Evolutionary conservation across 1,140 invertebrate genomes (phyloP).

Genomic region (Matsumurasca onukii): DNA sequence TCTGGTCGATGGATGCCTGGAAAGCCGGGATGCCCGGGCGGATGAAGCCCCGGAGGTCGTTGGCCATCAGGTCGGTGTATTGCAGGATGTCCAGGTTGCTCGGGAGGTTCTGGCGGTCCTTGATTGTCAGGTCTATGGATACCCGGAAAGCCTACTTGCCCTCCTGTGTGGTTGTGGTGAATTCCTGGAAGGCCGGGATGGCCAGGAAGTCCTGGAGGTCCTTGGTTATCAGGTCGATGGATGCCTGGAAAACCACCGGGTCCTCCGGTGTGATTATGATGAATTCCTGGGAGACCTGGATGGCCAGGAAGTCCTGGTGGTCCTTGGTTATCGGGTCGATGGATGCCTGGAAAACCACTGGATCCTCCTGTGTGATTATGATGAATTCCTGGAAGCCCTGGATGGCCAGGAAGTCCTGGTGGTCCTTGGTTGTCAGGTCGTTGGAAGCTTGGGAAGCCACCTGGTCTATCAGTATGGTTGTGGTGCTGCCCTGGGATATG

Average conservation of each 20-base stretch:
- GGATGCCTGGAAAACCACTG: neutral
- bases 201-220: slow-evolving; percentile 26
- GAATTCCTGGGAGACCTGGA: slow-evolving; percentile 38
- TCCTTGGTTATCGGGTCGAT: neutral
- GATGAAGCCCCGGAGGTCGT: neutral
- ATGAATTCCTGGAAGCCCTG: slow-evolving; percentile 28
- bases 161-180: neutral
- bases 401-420: slow-evolving; percentile 34
- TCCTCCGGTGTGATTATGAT: slow-evolving; percentile 31
- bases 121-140: slow-evolving; percentile 32
- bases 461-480: slow-evolving; percentile 17
- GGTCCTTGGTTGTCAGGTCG: slow-evolving; percentile 33
- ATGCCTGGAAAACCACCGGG: slow-evolving; percentile 32
- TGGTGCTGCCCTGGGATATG: slow-evolving; percentile 28
- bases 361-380: neutral
- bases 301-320: slow-evolving; percentile 29
- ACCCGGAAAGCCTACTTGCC: neutral
- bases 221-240: slow-evolving; percentile 23
- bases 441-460: neutral
- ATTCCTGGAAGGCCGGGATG: slow-evolving; percentile 29
- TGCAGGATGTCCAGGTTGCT: slow-evolving; percentile 36
- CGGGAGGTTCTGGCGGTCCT: too few species aligned
- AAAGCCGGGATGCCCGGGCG: slow-evolving; percentile 22
- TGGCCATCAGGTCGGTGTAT: neutral
- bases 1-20: slow-evolving; percentile 5